phyloP scores from a whole-genome alignment of 2,797 vertebrate genomes.

The Ctenochaetus hawaiiensis region DNA sequence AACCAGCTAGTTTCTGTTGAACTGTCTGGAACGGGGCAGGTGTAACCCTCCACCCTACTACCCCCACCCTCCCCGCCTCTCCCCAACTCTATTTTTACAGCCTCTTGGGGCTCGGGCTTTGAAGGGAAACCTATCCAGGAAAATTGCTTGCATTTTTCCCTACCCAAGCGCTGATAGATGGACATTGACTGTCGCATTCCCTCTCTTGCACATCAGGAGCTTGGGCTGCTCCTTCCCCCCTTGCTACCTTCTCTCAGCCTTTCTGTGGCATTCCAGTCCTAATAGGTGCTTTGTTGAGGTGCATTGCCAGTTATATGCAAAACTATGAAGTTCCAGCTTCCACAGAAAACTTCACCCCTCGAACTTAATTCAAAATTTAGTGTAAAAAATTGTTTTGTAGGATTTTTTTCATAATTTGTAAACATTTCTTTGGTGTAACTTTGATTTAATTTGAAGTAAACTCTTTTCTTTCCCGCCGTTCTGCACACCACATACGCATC shows the following conservation, averaged over 20 bases:
- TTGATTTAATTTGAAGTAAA: slow-evolving; percentile 47
- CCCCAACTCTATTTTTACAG: slow-evolving; percentile 76
- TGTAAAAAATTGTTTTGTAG: slow-evolving; percentile 82
- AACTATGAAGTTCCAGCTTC: slow-evolving; percentile 55
- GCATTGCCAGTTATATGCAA: slow-evolving; percentile 43
- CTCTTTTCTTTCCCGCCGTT: background rate
- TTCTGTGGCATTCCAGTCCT: slow-evolving; percentile 63
- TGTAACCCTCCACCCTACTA: slow-evolving; percentile 64
- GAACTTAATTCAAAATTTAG: slow-evolving; percentile 38
- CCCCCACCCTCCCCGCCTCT: slow-evolving; percentile 19
- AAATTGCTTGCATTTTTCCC: slow-evolving; percentile 81
- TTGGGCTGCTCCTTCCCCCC: background rate
- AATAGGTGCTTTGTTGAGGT: slow-evolving; percentile 71
- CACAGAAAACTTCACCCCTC: slow-evolving; percentile 56
- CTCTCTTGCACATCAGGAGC: slow-evolving; percentile 64
- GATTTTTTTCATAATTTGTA: slow-evolving; percentile 83
- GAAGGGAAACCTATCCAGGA: slow-evolving; percentile 80
- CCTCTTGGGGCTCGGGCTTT: slow-evolving; percentile 78
- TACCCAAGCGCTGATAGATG: slow-evolving; percentile 76
- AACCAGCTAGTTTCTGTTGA: slow-evolving; percentile 68
- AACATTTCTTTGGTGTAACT: slow-evolving; percentile 40
- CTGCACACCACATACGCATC: background rate
- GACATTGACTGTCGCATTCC: slow-evolving; percentile 78
- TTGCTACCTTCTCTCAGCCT: slow-evolving; percentile 43
- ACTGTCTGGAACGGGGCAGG: slow-evolving; percentile 72